These are phyloP conservation scores for Agonopterix alstromeriana DNA, from an alignment of 2,888 invertebrate genomes.

Conservation along the genomic window DNA sequence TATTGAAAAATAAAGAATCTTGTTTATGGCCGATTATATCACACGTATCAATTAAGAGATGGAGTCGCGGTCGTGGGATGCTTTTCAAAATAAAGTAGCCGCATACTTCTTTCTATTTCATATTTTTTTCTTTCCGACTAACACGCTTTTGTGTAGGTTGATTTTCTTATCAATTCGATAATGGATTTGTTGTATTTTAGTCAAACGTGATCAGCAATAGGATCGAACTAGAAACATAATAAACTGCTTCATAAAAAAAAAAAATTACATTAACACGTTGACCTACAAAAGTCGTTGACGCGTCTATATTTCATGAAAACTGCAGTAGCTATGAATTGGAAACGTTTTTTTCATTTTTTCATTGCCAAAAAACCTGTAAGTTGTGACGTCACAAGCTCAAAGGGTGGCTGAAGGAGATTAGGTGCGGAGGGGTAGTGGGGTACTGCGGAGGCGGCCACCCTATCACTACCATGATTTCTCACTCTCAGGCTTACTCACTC, in stretches of 20 bases:
- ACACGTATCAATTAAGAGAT: constrained; percentile 31
- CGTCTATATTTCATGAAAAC: constrained; percentile 18
- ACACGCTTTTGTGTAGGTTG: too few species aligned
- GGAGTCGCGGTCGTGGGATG: not conserved
- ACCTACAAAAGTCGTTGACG: constrained; percentile 11
- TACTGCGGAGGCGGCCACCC: constrained; percentile 35
- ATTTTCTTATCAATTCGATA: too few species aligned
- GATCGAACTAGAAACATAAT: too few species aligned
- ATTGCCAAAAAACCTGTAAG: constrained; percentile 61
- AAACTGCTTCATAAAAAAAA: too few species aligned
- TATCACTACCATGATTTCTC: constrained; percentile 19
- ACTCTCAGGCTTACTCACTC: not conserved
- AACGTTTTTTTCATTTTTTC: constrained; percentile 58
- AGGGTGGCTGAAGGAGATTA: constrained; percentile 64
- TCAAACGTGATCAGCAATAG: too few species aligned
- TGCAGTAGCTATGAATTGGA: constrained; percentile 34
- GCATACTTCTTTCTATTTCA: too few species aligned
- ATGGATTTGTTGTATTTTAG: too few species aligned
- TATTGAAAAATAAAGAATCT: constrained; percentile 30
- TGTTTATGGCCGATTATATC: constrained; percentile 43
- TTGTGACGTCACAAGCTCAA: constrained; percentile 66
- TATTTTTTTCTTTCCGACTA: too few species aligned
- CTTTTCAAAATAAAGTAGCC: too few species aligned
- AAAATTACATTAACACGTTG: constrained; percentile 5
- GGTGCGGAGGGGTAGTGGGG: constrained; percentile 35